Percentiles rank a stretch among this genome's conserved stretches.
These are phyloP conservation scores for Colletes latitarsis DNA, from an alignment of 1,140 invertebrate species.

Conservation along the genomic window DNA sequence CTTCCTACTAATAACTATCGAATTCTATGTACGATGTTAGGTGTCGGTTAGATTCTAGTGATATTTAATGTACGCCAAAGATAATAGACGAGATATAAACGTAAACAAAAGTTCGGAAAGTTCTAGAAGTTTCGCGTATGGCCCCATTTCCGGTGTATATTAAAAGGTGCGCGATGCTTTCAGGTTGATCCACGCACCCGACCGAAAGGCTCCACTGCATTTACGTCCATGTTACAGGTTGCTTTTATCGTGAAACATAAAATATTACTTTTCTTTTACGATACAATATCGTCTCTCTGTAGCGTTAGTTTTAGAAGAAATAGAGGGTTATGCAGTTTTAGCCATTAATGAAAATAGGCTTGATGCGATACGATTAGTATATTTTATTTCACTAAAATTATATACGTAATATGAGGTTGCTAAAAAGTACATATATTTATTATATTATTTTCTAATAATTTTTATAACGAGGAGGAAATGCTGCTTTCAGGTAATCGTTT, in stretches of 20 bases:
- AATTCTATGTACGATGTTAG: neutral
- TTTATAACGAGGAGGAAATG: neutral
- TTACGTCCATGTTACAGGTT: conserved; percentile 70
- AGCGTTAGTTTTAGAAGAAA: neutral
- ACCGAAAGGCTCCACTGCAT: conserved; percentile 44
- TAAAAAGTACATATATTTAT: conserved; percentile 2
- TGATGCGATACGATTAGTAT: neutral
- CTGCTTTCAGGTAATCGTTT: neutral
- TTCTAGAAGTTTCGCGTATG: conserved; percentile 74
- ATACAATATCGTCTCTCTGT: neutral
- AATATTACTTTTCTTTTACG: conserved; percentile 14
- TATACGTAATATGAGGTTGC: neutral
- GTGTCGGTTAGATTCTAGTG: neutral
- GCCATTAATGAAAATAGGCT: neutral
- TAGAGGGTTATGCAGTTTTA: neutral
- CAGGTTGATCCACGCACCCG: conserved; percentile 51
- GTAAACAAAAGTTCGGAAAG: conserved; percentile 54
- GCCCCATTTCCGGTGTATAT: conserved; percentile 72
- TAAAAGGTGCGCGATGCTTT: conserved; percentile 68
- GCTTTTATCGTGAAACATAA: conserved; percentile 41
- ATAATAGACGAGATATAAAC: neutral
- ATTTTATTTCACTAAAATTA: neutral
- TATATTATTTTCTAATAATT: neutral
- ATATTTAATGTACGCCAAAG: neutral
- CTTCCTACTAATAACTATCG: neutral